Base-by-base conservation (phyloP, 2,888 invertebrate genomes). In the Pyrrhia umbra region DNA sequence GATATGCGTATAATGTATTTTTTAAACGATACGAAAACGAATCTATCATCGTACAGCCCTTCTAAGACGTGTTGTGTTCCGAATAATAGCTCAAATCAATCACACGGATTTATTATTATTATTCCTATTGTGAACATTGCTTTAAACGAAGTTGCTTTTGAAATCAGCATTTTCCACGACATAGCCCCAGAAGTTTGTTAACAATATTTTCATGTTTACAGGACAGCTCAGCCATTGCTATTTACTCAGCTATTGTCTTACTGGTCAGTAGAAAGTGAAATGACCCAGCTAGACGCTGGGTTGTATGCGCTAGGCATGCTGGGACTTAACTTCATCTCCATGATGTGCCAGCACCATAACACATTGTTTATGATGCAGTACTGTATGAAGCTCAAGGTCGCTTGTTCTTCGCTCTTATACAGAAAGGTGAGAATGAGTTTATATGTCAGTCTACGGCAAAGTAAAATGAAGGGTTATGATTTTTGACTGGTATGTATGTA, bases 371-470 rank as follows among this genome's bases (percentile, higher is more conserved):
- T 95, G 0, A 89, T 92, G 73, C 95, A 96, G 59, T 94, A 96
- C 59, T 97, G 97, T 70, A 96, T 97, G 96, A 95, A 96, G 84
- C 89, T 97, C 40, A 95, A 97, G 84, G 95, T 97, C 0, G 97
- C 97, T 0, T 96, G 96, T 77, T 97, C 97, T 62, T 96, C 97
- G 0, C 89, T 98, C 0, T 91, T 98, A 39, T 97, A 97, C 81
- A 96, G 97, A 90, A 98, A 98, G 96, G 97, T 97, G 86, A 81
- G 69, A 27, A 52, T 37, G 8, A 13, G 2, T 9, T 42, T 5
- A 4, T 15, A 15, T 49, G n/a, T n/a, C n/a, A n/a, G n/a, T n/a
- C n/a, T n/a, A n/a, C n/a, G n/a, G n/a, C n/a, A n/a, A n/a, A n/a
- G n/a, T n/a, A n/a, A n/a, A n/a, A n/a, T n/a, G n/a, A n/a, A n/a